These are phyloP conservation scores for Xylocampa areola DNA, from an alignment of 2,888 invertebrate species.

Conservation along the genomic window DNA sequence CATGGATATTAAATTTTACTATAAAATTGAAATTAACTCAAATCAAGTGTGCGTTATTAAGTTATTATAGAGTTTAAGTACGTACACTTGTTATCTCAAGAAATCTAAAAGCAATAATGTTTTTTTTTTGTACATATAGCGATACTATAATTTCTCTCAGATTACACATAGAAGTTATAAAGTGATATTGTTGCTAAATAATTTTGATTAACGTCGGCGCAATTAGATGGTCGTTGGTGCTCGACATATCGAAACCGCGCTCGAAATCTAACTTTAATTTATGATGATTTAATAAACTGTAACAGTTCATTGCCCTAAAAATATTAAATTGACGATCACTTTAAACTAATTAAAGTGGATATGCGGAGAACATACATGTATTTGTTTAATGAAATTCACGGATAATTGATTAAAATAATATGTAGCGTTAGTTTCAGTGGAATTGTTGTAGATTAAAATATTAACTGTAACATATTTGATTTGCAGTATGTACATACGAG, in stretches of 20 bases:
- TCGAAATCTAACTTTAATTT: constrained; percentile 32
- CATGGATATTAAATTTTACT: constrained; percentile 14
- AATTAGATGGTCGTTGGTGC: constrained; percentile 20
- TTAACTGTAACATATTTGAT: constrained; percentile 46
- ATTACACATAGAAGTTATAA: constrained; percentile 9
- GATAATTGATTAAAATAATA: constrained; percentile 40
- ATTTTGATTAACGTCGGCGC: constrained; percentile 19
- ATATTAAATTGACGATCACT: constrained; percentile 2
- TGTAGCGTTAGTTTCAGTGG: constrained; percentile 30
- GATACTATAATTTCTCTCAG: constrained; percentile 15
- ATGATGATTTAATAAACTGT: constrained; percentile 17
- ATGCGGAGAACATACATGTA: constrained; percentile 1
- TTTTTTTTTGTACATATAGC: constrained; percentile 7
- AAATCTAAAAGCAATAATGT: constrained; percentile 3
- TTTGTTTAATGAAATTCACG: constrained; percentile 37
- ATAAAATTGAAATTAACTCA: constrained; percentile 27
- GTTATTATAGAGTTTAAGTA: background rate
- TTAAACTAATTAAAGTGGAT: constrained; percentile 10
- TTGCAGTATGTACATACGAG: constrained; percentile 70
- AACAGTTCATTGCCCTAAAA: constrained; percentile 24
- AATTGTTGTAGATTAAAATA: constrained; percentile 18
- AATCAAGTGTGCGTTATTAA: background rate
- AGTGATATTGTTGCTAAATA: constrained; percentile 10
- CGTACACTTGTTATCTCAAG: constrained; percentile 15
- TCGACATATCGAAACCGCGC: constrained; percentile 24